phyloP scores from a whole-genome alignment of 2,888 invertebrate genomes.

The Piscicola geometra region DNA sequence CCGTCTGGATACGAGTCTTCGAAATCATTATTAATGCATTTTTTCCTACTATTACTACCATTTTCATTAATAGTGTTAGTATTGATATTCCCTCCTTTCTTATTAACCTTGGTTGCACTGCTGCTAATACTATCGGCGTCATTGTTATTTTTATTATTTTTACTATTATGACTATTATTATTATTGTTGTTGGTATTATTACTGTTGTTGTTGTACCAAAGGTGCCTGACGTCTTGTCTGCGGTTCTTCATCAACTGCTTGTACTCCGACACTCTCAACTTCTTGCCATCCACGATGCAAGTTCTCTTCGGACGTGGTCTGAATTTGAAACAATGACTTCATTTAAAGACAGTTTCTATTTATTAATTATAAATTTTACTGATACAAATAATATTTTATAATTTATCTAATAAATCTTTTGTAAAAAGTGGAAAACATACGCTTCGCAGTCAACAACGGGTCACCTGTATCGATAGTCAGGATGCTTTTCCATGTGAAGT shows the following conservation, averaged over 20 bases:
- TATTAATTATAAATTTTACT: neutral
- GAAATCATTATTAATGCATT: too few species aligned
- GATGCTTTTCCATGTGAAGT: constrained; percentile 98
- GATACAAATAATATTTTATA: too few species aligned
- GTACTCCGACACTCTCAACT: constrained; percentile 97
- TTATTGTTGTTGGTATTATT: neutral
- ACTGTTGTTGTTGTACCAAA: constrained; percentile 76
- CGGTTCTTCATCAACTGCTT: constrained; percentile 76
- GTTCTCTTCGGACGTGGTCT: constrained; percentile 91
- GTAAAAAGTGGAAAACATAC: too few species aligned
- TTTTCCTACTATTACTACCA: too few species aligned
- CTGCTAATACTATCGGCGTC: neutral
- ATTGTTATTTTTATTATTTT: constrained; percentile 1
- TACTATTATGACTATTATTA: neutral
- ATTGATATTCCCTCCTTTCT: neutral
- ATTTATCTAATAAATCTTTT: too few species aligned
- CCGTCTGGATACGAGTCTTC: neutral
- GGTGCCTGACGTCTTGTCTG: constrained; percentile 85
- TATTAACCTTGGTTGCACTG: neutral
- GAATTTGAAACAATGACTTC: constrained; percentile 10
- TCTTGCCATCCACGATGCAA: constrained; percentile 97
- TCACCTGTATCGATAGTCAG: constrained; percentile 74
- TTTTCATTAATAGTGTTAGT: too few species aligned
- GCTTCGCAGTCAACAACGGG: too few species aligned
- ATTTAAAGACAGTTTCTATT: neutral